phyloP scores from a whole-genome alignment of 2,113 vertebrate species.

The Phoenicopterus ruber region DNA sequence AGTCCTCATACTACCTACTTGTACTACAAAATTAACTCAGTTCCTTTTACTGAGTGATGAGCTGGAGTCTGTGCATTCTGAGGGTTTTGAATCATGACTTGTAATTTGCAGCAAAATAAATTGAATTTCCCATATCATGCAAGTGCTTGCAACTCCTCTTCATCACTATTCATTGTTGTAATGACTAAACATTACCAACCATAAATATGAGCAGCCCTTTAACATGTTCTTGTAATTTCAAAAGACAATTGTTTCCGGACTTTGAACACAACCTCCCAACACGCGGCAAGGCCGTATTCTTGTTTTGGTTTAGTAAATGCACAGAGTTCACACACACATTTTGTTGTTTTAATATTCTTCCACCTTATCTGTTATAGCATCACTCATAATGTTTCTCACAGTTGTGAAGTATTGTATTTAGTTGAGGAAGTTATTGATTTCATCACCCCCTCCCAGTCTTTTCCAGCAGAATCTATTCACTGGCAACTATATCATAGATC shows the following conservation, averaged over 20 bases:
- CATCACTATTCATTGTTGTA: not conserved
- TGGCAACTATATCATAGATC: not conserved
- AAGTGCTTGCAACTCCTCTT: not conserved
- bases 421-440: not conserved
- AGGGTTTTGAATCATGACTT: not conserved
- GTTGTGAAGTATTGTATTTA: not conserved
- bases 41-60: not conserved
- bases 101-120: not conserved
- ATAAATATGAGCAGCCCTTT: not conserved
- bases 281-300: not conserved
- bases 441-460: not conserved
- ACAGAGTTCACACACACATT: not conserved
- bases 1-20: not conserved
- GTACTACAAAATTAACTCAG: not conserved
- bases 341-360: not conserved
- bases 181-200: not conserved
- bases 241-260: not conserved
- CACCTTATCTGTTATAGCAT: not conserved
- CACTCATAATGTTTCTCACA: not conserved
- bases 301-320: not conserved
- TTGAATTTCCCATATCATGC: not conserved
- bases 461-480: not conserved
- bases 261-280: not conserved
- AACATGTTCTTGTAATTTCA: not conserved
- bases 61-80: not conserved